phyloP scores from a whole-genome alignment of 2,888 invertebrate species.

The Parnassius mnemosyne region DNA sequence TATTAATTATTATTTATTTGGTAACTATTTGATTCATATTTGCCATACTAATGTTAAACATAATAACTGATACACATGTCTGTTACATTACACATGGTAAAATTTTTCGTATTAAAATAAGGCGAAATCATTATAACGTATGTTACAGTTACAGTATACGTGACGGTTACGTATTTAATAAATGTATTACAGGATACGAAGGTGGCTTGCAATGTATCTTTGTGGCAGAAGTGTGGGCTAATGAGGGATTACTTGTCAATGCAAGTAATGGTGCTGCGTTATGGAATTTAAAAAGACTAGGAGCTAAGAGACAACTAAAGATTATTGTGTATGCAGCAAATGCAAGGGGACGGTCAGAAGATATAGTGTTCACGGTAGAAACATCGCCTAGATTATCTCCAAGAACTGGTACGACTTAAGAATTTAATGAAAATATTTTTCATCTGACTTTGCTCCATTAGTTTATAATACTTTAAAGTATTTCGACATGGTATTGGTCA shows the following conservation, averaged over 20 bases:
- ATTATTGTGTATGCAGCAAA: conserved; percentile 91
- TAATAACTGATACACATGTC: too few species aligned
- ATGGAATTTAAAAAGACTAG: conserved; percentile 88
- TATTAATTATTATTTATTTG: too few species aligned
- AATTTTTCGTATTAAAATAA: too few species aligned
- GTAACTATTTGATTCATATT: too few species aligned
- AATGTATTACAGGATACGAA: conserved; percentile 81
- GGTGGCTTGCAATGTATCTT: conserved; percentile 89
- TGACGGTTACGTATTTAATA: background rate
- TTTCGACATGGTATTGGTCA: too few species aligned
- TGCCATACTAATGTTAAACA: too few species aligned
- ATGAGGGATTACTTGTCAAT: conserved; percentile 83
- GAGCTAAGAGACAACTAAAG: conserved; percentile 87
- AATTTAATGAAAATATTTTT: background rate
- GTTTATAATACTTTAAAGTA: too few species aligned
- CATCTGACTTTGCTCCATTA: background rate
- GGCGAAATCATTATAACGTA: too few species aligned
- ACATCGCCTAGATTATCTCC: conserved; percentile 63
- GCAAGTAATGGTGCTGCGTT: conserved; percentile 85
- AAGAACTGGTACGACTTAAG: conserved; percentile 53
- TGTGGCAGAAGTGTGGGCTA: conserved; percentile 85
- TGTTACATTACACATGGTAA: too few species aligned
- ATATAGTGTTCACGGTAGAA: conserved; percentile 72
- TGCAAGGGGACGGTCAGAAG: conserved; percentile 90
- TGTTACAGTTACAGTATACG: too few species aligned